These are phyloP conservation scores for Archivesica marissinica DNA, from an alignment of 1,140 invertebrate genomes.

Conservation along the genomic window DNA sequence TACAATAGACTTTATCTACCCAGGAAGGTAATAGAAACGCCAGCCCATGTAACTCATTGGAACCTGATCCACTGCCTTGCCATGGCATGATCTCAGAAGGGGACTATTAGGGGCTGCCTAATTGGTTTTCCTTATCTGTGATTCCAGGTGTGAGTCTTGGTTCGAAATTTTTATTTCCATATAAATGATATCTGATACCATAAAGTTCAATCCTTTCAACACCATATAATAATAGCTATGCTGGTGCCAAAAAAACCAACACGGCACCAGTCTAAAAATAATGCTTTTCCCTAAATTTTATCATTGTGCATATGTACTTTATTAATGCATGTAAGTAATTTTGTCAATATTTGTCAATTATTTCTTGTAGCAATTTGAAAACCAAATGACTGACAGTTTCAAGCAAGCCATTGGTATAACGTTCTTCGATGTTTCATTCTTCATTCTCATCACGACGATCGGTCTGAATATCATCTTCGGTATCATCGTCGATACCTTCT, in stretches of 20 bases:
- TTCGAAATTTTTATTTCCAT: too few species aligned
- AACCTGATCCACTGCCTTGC: too few species aligned
- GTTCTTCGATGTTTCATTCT: conserved; percentile 78
- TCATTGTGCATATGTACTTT: background rate
- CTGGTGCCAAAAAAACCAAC: too few species aligned
- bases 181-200: background rate
- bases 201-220: background rate
- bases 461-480: conserved; percentile 82
- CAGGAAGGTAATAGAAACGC: too few species aligned
- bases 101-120: too few species aligned
- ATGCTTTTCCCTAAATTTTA: background rate
- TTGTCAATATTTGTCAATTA: background rate
- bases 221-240: too few species aligned
- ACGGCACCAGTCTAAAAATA: background rate
- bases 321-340: background rate
- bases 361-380: conserved; percentile 68
- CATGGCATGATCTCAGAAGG: too few species aligned
- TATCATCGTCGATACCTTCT: conserved; percentile 83
- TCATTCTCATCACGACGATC: conserved; percentile 81
- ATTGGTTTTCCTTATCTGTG: too few species aligned
- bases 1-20: too few species aligned
- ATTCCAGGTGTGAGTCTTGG: too few species aligned
- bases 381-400: conserved; percentile 60
- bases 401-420: conserved; percentile 61
- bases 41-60: too few species aligned